Evolutionary conservation across 2,113 vertebrate genomes (phyloP).

Genomic region (Amblyopsis rosae): DNA sequence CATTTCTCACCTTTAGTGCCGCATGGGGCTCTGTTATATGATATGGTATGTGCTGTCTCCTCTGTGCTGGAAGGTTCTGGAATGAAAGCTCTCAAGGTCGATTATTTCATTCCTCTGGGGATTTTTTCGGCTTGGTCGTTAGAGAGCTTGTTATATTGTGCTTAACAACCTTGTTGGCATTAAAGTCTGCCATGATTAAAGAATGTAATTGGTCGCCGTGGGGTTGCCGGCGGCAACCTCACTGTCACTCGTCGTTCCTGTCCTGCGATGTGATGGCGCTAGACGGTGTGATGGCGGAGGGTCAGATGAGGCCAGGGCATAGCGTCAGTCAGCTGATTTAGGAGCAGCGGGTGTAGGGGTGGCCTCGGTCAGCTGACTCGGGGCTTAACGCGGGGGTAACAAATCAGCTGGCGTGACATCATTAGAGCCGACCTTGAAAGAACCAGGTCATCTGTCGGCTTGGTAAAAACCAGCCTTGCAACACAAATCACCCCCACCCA

Average conservation of each 20-base stretch:
- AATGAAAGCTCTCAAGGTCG: slow-evolving; percentile 12
- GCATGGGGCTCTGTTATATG: background rate
- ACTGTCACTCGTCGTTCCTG: background rate
- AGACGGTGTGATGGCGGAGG: background rate
- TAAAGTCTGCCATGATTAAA: background rate
- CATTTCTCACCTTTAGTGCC: slow-evolving; percentile 19
- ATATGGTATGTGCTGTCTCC: background rate
- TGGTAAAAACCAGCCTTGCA: slow-evolving; percentile 46
- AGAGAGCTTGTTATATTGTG: background rate
- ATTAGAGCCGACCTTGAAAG: slow-evolving; percentile 66
- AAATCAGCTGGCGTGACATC: slow-evolving; percentile 42
- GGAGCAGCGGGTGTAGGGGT: background rate
- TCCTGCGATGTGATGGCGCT: slow-evolving; percentile 15
- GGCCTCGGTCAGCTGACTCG: slow-evolving; percentile 50
- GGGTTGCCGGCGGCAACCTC: background rate
- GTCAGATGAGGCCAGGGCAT: slow-evolving; percentile 10
- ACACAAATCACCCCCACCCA: slow-evolving; percentile 1
- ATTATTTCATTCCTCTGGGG: background rate
- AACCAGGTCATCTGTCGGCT: slow-evolving; percentile 71
- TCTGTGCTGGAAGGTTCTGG: background rate
- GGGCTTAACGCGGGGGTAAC: background rate
- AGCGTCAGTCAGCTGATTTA: slow-evolving; percentile 58
- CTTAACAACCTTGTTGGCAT: background rate
- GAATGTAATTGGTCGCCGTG: background rate
- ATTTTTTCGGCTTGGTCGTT: background rate